Evolutionary conservation across 1,140 invertebrate genomes (phyloP), one percentile per base, ranked within the genome.

Genomic region (Formica selysi): DNA sequence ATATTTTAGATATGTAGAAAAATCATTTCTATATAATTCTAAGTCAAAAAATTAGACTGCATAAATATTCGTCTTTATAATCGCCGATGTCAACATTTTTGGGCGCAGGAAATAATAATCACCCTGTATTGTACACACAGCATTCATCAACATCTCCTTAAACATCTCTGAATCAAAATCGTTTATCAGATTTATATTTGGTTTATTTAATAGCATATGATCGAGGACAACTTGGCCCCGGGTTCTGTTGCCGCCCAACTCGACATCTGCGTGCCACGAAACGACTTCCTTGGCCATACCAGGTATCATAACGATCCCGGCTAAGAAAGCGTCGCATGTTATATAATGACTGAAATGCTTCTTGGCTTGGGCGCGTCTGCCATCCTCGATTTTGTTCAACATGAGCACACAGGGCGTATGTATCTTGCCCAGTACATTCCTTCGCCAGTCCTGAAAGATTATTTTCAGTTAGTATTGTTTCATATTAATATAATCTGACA

Each of bases 161-260:
- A 96, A 96, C 22, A 95, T 90, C 67, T 95, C 94, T 3, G 91
- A 91, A 86, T 96, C 93, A 5, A 96, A 92, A 62, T 95, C 88
- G 85, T 95, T 94, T 64, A 97, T 95, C 26, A 97, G 88, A 26
- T 92, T 91, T 3, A 96, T 95, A 92, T 97, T 97, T 8, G 95
- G 94, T 54, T 95, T 91, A 7, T 93, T 93, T 8, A 92, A 91
- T 57, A 94, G 92, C 16, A 95, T 87, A 91, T 96, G 96, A 94
- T 97, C 96, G 41, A 97, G 91, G 0, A 96, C 95, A 85, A 96
- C 95, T 92, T 96, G 96, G 3, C 96, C 97, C 88, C 96, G 94
- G 0, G 96, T 97, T 86, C 94, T 94, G 13, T 86, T 89, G 22
- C 96, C 96, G 70, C 91, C 87, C 10, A 97, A 92, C 89, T 97